phyloP scores from a whole-genome alignment of 2,888 invertebrate species.

The Ethmia dodecea region DNA sequence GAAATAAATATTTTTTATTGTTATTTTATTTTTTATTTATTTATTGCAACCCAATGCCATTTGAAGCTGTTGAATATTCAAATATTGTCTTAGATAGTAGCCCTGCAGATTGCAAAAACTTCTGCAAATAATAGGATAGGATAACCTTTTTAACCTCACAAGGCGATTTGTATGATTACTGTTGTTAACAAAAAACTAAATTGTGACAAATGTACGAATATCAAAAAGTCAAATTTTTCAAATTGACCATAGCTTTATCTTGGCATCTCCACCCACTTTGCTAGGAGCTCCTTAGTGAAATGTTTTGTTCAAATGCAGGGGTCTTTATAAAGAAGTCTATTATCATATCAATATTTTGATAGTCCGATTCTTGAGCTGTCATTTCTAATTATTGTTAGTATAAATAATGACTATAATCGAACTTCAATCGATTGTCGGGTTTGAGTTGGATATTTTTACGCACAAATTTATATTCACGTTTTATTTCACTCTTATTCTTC shows the following conservation, averaged over 20 bases:
- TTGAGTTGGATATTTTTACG: too few relatives aligned
- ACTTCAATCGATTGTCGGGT: slow-evolving; percentile 1
- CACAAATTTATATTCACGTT: too few relatives aligned
- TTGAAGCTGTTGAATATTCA: too few relatives aligned
- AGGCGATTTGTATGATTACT: too few relatives aligned
- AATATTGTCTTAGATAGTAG: too few relatives aligned
- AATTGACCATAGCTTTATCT: slow-evolving; percentile 1
- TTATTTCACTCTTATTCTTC: too few relatives aligned
- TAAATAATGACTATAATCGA: slow-evolving; percentile 10
- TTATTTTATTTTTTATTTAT: too few relatives aligned
- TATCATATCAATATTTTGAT: slow-evolving; percentile 12
- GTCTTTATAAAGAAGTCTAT: background rate
- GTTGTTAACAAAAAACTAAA: slow-evolving; percentile 1
- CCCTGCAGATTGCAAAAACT: too few relatives aligned
- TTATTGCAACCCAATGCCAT: too few relatives aligned
- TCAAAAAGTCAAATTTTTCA: slow-evolving; percentile 2
- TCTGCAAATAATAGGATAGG: too few relatives aligned
- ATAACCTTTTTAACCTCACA: too few relatives aligned
- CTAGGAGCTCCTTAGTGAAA: background rate
- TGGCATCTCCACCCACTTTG: background rate
- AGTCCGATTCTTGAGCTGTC: slow-evolving; percentile 12
- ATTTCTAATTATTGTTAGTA: slow-evolving; percentile 14
- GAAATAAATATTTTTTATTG: too few relatives aligned
- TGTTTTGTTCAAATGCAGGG: background rate
- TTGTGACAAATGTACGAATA: slow-evolving; percentile 1